Base-by-base conservation (phyloP, 2,888 invertebrate genomes). In the Nowickia ferox region DNA sequence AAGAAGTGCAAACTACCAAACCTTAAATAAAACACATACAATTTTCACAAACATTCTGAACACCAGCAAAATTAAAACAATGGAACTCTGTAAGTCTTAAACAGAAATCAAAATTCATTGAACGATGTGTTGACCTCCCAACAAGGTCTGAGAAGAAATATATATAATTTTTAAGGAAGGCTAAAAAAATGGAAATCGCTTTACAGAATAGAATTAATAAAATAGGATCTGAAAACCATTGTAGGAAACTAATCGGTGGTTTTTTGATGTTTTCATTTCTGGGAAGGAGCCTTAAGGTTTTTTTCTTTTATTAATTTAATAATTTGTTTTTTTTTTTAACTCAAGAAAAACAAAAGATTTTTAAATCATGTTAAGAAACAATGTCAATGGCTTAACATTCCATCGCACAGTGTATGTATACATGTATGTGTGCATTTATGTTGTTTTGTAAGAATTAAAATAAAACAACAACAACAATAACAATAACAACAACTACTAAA, bases 311-410 rank as follows among this genome's bases (percentile, higher is more conserved):
- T 9, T 17, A 48, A 30, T 48, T 57, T 59, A 63, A 57, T 83
- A 55, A 69, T 66, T 48, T 42, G 53, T 82, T 72, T 63, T 61
- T 44, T 40, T 72, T 48, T 42, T 48, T 65, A 44, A 44, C 69
- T 48, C 42, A 44, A 78, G 40, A 38, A 55, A 48, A 40, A 69
- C 19, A 11, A 76, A 46, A 17, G 19, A 19, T 84, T 85, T 77
- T 59, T 55, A 65, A 85, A 82, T 85, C 84, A 86, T 86, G 79
- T 84, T 83, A 83, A 72, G 66, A 72, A 83, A 86, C 86, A 86
- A 86, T 86, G 86, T 86, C 86, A 86, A 86, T 86, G 86, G 86
- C 86, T 86, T 84, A 86, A 86, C 86, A 86, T 86, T 86, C 86
- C 86, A 80, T 72, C 68, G 83, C 75, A 76, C 55, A 82, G 69